A percentile compares a stretch with the other conserved stretches of the same genome.
Evolutionary conservation across 2,888 invertebrate species (phyloP).

Genomic region (Pasiphila rectangulata): DNA sequence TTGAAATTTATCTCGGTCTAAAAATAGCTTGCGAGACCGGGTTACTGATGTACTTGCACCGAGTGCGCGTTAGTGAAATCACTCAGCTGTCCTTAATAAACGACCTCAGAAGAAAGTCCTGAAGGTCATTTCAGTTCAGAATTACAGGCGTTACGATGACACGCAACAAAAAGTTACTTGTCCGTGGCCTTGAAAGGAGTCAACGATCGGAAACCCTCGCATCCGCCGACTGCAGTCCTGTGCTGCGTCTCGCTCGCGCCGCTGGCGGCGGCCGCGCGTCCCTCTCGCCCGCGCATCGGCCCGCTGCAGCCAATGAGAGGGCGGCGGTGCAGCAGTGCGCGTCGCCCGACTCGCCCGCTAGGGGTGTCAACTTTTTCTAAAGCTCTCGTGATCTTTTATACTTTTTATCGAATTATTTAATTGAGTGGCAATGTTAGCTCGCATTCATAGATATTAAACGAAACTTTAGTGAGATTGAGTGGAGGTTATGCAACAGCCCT

Average conservation of each 20-base stretch:
- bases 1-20: slow-evolving; percentile 19
- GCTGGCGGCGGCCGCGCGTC: too few species aligned
- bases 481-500: slow-evolving; percentile 36
- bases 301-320: slow-evolving; percentile 58
- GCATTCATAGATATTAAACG: slow-evolving; percentile 8
- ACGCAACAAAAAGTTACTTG: slow-evolving; percentile 68
- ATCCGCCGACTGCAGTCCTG: slow-evolving; percentile 67
- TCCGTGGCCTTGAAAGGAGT: slow-evolving; percentile 74
- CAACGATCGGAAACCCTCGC: slow-evolving; percentile 78
- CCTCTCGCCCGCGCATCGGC: slow-evolving; percentile 47
- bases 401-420: slow-evolving; percentile 57
- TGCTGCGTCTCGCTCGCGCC: slow-evolving; percentile 48
- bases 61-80: background rate
- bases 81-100: slow-evolving; percentile 21
- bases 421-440: slow-evolving; percentile 51
- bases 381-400: slow-evolving; percentile 66
- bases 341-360: slow-evolving; percentile 67
- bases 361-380: slow-evolving; percentile 74
- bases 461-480: slow-evolving; percentile 18
- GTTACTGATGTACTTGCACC: background rate
- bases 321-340: slow-evolving; percentile 74
- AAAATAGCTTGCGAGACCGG: slow-evolving; percentile 17
- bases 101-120: slow-evolving; percentile 72
- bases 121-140: slow-evolving; percentile 68
- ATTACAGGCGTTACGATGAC: slow-evolving; percentile 65